Evolutionary conservation across 2,113 vertebrate genomes (phyloP).

Genomic region (Coturnix japonica): DNA sequence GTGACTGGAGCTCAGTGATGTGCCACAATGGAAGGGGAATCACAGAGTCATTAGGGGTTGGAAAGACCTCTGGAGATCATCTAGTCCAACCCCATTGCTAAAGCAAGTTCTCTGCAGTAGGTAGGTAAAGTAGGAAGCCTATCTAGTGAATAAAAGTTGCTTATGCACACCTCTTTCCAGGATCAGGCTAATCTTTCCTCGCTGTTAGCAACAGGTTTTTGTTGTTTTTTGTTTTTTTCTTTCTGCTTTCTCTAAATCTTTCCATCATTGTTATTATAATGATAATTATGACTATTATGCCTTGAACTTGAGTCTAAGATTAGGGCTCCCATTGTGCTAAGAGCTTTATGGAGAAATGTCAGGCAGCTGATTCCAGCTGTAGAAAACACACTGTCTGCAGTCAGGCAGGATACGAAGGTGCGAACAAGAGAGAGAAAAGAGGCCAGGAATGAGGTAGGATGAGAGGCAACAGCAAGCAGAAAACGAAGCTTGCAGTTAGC

Average conservation of each 20-base stretch:
- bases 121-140: not conserved
- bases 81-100: not conserved
- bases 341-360: not conserved
- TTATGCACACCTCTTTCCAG: conserved; percentile 58
- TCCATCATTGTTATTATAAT: conserved; percentile 53
- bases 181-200: conserved; percentile 51
- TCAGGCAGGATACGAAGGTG: conserved; percentile 35
- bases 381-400: not conserved
- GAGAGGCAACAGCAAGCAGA: conserved; percentile 22
- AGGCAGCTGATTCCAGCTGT: not conserved
- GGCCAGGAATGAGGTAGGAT: conserved; percentile 63
- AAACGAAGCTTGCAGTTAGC: conserved; percentile 34
- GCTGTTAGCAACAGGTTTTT: conserved; percentile 22
- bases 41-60: not conserved
- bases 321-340: conserved; percentile 32
- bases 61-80: not conserved
- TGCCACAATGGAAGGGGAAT: not conserved
- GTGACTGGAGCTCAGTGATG: not conserved
- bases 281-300: conserved; percentile 51
- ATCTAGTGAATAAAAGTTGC: conserved; percentile 12
- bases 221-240: not conserved
- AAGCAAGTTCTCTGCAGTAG: not conserved
- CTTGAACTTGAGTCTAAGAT: conserved; percentile 30
- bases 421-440: not conserved
- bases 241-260: conserved; percentile 51